Evolutionary conservation across 2,797 vertebrate genomes (phyloP), one percentile per base, ranked within the genome.

Genomic region (Podarcis siculus): DNA sequence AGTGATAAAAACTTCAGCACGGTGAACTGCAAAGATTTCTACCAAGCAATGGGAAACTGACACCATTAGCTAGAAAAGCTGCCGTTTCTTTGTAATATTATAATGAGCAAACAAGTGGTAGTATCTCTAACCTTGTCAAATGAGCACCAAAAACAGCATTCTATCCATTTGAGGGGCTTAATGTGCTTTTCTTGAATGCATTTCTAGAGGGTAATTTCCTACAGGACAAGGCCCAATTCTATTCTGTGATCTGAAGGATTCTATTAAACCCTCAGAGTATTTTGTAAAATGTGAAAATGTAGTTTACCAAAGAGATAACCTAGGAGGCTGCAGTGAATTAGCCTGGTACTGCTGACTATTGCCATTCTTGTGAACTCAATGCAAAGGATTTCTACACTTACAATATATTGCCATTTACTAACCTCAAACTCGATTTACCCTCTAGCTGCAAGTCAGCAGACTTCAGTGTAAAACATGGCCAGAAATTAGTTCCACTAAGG

Each of bases 251-350:
- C 89, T 84, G 79, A 88, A 95, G 45, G 66, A 92, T 87, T 86
- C 61, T 42, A 82, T 90, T 94, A 88, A 93, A 72, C 73, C 89
- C 93, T 87, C 61, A 49, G 37, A 90, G 75, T 75, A 81, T 82
- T 87, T 67, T 84, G 77, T 71, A 78, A 91, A 83, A 87, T 64
- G 80, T 73, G 89, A 89, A 90, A 93, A 94, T 45, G 61, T 85
- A 49, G 72, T 45, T 90, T 87, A 71, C 91, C 91, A 30, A 89
- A 83, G 75, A 86, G 75, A 88, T 39, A 89, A 79, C 85, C 85
- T 75, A 86, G 92, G 91, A 91, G 91, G 71, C 88, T 76, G 92
- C 90, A 90, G 87, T 88, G 91, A 92, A 95, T 95, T 92, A 93
- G 87, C 76, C 61, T 79, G 39, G 73, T 71, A 23, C 32, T 94